Base-by-base conservation (phyloP, 2,113 vertebrate species). In the Eurystomus gularis region DNA sequence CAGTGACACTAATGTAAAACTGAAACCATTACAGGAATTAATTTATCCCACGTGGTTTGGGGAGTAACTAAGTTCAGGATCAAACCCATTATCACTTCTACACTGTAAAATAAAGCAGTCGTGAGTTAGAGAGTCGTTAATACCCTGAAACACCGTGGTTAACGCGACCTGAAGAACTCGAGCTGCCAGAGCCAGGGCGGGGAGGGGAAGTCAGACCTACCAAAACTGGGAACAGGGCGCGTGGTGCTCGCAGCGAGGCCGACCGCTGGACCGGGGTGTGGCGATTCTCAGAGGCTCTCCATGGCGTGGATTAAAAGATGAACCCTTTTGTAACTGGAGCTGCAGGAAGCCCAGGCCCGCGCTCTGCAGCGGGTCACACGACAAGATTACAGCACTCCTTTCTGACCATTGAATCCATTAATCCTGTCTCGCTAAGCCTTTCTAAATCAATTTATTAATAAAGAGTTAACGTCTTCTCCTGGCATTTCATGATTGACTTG, bases 361-460 rank as follows among this genome's bases (percentile, higher is more conserved):
- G 62, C 79, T 84, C 70, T 76, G 55, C 79, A 26, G 70, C 82
- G 58, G 85, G 75, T 57, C 94, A 64, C 37, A 18, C 60, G 17
- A 35, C 78, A 60, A 76, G 88, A 83, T 90, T 51, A 82, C 44
- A 70, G 85, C 7, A 10, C 57, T 61, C 61, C 76, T 48, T 69
- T 78, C 92, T 89, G 77, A 61, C 80, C 83, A 52, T 31, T 60
- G 58, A 13, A 90, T 82, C 92, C 91, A 92, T 94, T 88, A 84
- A 87, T 81, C 94, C 96, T 93, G 57, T 85, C 95, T 92, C 18
- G 3, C 77, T 92, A 94, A 97, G 86, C 88, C 77, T 86, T 96
- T 69, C 70, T 91, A 79, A 94, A 91, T 69, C 81, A 79, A 77
- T 93, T 94, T 81, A 70, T 94, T 86, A 96, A 93, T 96, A 96